Evolutionary conservation across 2,113 vertebrate genomes (phyloP).

Genomic region (Rhynchomys soricoides): DNA sequence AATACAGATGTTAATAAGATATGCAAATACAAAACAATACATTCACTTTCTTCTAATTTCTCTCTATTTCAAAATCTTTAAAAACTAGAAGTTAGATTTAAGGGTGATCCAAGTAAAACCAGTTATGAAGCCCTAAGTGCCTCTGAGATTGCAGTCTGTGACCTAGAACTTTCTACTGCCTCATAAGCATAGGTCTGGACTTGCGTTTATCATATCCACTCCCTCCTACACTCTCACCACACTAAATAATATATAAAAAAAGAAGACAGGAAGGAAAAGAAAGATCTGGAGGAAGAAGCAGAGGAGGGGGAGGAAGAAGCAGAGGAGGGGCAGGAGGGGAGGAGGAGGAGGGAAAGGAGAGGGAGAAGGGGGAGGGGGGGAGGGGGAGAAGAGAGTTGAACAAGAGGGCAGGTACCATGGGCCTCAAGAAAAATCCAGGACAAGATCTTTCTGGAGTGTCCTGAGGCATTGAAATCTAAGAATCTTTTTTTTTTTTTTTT

Average conservation of each 20-base stretch:
- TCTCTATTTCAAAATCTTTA: constrained; percentile 17
- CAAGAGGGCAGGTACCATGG: background rate
- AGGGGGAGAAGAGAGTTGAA: background rate
- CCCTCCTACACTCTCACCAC: background rate
- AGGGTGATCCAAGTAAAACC: constrained; percentile 24
- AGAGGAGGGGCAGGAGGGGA: background rate
- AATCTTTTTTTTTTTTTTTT: background rate
- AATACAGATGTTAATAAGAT: background rate
- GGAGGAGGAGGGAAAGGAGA: too few relatives aligned
- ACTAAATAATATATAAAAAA: background rate
- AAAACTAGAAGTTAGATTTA: background rate
- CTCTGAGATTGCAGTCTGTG: background rate
- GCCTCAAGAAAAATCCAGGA: background rate
- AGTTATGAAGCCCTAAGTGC: background rate
- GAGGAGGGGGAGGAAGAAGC: background rate
- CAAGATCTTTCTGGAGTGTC: background rate
- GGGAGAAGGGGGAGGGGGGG: background rate
- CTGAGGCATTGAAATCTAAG: background rate
- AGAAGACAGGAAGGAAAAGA: background rate
- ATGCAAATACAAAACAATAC: background rate
- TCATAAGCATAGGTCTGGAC: background rate
- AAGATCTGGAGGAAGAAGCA: background rate
- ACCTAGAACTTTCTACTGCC: background rate
- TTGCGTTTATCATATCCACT: background rate
- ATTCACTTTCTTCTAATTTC: background rate